Evolutionary conservation across 2,113 vertebrate species (phyloP).

Genomic region (Elgaria multicarinata): DNA sequence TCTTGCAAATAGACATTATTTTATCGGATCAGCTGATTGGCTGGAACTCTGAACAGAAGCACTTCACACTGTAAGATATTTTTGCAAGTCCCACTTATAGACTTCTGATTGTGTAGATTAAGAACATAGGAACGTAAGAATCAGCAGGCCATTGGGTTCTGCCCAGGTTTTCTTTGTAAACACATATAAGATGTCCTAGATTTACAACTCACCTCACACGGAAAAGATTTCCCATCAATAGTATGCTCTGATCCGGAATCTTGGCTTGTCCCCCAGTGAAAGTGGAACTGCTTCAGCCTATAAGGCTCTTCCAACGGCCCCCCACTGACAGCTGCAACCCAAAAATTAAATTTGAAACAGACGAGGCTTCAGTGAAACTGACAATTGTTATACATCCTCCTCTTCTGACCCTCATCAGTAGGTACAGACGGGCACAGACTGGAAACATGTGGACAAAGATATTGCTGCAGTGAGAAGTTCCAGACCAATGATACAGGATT

Average conservation of each 20-base stretch:
- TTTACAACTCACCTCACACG: constrained; percentile 84
- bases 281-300: constrained; percentile 95
- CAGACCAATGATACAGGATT: not conserved
- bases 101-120: no score
- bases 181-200: not conserved
- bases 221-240: constrained; percentile 86
- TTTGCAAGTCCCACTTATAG: not conserved
- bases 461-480: not conserved
- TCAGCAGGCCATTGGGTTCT: not conserved
- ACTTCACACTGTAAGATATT: no score
- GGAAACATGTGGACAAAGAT: not conserved
- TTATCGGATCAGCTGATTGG: not conserved
- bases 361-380: not conserved
- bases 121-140: no score
- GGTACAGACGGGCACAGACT: not conserved
- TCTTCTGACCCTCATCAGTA: not conserved
- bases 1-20: not conserved
- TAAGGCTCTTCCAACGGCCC: constrained; percentile 91
- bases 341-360: not conserved
- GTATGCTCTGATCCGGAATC: constrained; percentile 92
- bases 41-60: no score
- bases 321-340: constrained; percentile 83
- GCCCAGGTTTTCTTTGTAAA: not conserved
- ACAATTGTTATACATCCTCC: not conserved
- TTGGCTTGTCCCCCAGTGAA: constrained; percentile 93